A percentile compares a stretch with the other conserved stretches of the same genome.
Evolutionary conservation across 2,113 vertebrate species (phyloP).

Genomic region (Dryoscopus gambensis): DNA sequence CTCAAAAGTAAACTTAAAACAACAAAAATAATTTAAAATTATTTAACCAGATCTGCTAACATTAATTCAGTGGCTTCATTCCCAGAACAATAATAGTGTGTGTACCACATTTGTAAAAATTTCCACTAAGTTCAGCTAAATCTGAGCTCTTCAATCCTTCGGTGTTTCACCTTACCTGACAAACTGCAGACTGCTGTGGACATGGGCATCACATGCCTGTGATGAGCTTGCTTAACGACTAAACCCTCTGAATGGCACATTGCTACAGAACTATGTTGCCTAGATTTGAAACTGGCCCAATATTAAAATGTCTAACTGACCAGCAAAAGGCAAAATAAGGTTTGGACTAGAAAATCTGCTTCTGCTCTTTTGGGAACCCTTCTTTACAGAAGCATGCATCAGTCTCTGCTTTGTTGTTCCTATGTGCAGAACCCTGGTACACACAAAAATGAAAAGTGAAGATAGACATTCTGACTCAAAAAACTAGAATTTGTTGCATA

Average conservation of each 20-base stretch:
- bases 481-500: background rate
- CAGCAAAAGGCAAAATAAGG: background rate
- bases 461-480: background rate
- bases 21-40: background rate
- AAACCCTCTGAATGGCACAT: background rate
- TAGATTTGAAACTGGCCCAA: background rate
- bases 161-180: background rate
- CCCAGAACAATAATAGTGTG: background rate
- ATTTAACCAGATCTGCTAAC: background rate
- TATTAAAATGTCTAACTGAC: background rate
- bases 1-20: background rate
- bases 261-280: background rate
- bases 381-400: background rate
- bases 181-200: background rate
- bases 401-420: background rate
- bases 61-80: background rate
- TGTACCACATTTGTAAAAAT: background rate
- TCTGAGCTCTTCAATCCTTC: background rate
- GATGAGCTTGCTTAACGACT: background rate
- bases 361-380: background rate
- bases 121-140: background rate
- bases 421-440: background rate
- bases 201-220: background rate
- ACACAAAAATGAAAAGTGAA: background rate
- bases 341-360: background rate